Percentiles rank a stretch among this genome's conserved stretches.
Conservation (phyloP, 1,140 invertebrate genomes). For the Cephus cinctus region DNA sequence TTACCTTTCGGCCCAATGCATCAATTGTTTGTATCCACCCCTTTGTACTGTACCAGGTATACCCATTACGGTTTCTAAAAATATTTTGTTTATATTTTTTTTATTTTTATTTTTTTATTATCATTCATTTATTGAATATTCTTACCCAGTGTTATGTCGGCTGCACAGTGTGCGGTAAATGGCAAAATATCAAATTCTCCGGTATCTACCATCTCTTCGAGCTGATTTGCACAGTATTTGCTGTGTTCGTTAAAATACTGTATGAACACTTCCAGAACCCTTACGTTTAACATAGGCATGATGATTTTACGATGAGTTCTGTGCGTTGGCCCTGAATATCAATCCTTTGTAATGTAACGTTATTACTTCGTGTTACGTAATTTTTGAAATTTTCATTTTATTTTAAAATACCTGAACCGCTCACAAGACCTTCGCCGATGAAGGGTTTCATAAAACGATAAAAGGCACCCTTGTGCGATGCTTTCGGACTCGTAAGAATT, state of each 20-base stretch:
- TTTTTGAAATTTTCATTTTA: neutral
- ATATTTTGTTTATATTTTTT: neutral
- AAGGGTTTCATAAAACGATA: conserved; percentile 47
- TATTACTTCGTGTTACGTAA: no score
- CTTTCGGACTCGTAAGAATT: conserved; percentile 39
- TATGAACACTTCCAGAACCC: conserved; percentile 36
- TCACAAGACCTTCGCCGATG: conserved; percentile 44
- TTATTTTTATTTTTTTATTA: neutral
- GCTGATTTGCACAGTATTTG: conserved; percentile 13
- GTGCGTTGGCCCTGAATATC: conserved; percentile 35
- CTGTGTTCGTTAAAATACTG: conserved; percentile 37
- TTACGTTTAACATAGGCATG: conserved; percentile 41
- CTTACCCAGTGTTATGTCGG: conserved; percentile 41
- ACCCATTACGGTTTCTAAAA: conserved; percentile 23
- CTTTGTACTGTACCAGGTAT: conserved; percentile 16
- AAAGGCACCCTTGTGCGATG: conserved; percentile 40
- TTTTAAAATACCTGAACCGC: conserved; percentile 43
- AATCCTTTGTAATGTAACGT: neutral
- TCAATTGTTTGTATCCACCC: conserved; percentile 18
- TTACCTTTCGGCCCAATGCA: conserved; percentile 23
- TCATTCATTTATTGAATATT: neutral
- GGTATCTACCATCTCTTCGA: conserved; percentile 19
- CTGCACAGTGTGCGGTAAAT: conserved; percentile 27
- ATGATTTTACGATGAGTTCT: conserved; percentile 44
- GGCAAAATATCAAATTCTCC: conserved; percentile 38